These are phyloP conservation scores for Nasonia giraulti DNA, from an alignment of 1,140 invertebrate species.

Conservation along the genomic window DNA sequence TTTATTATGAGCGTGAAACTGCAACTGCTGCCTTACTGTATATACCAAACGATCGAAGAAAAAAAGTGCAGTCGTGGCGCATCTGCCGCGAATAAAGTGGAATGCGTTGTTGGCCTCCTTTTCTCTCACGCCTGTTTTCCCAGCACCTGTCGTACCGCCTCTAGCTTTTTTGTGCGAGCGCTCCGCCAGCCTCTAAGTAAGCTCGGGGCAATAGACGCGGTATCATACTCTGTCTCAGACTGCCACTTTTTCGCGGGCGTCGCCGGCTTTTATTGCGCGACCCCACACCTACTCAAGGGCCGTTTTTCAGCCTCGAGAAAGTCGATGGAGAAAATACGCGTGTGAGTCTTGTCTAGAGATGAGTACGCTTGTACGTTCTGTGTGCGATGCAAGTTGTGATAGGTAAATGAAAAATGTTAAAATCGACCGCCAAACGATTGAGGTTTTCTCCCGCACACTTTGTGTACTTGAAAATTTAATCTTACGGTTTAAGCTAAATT, in stretches of 20 bases:
- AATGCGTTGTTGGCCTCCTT: conserved; percentile 44
- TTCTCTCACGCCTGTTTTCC: conserved; percentile 30
- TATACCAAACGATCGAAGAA: background rate
- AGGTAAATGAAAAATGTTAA: too few relatives aligned
- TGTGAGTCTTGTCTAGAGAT: background rate
- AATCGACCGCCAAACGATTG: too few relatives aligned
- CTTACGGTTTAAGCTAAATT: background rate
- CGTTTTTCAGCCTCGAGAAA: conserved; percentile 11
- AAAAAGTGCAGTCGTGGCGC: background rate
- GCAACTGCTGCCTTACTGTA: background rate
- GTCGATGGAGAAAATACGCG: background rate
- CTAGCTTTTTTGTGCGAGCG: background rate
- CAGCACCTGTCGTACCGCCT: background rate
- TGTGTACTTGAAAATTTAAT: too few relatives aligned
- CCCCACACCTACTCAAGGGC: background rate
- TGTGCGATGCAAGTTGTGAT: too few relatives aligned
- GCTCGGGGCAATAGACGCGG: conserved; percentile 14
- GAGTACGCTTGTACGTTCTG: too few relatives aligned
- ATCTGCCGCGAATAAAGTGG: background rate
- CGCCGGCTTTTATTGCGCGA: conserved; percentile 15
- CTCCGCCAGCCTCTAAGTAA: conserved; percentile 1
- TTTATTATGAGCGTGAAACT: conserved; percentile 14
- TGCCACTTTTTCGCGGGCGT: conserved; percentile 16
- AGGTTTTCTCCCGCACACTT: too few relatives aligned
- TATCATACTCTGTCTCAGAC: conserved; percentile 26